phyloP scores from a whole-genome alignment of 2,113 vertebrate species.

The Oncorhynchus clarkii region DNA sequence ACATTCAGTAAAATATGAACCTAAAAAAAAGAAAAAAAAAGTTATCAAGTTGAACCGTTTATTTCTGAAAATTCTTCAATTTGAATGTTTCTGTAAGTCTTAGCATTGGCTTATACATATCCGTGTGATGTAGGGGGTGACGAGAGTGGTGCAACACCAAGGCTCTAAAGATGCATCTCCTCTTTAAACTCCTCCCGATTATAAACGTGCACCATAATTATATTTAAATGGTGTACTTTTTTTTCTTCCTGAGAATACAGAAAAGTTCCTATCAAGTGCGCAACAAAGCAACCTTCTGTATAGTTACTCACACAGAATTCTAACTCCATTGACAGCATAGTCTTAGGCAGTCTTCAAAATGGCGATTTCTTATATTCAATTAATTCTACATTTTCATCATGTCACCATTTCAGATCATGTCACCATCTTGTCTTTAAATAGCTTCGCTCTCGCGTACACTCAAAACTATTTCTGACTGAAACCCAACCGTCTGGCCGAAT shows the following conservation, averaged over 20 bases:
- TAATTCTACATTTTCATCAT: neutral
- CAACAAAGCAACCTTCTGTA: neutral
- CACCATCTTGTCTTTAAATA: slow-evolving; percentile 14
- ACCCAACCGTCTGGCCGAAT: neutral
- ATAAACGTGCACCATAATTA: too few relatives aligned
- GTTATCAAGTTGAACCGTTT: too few relatives aligned
- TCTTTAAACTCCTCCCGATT: neutral
- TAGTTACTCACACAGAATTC: neutral
- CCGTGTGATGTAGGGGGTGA: too few relatives aligned
- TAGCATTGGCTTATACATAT: neutral
- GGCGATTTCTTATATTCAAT: neutral
- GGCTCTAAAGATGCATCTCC: neutral
- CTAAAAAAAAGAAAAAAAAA: too few relatives aligned
- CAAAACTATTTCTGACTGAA: slow-evolving; percentile 6
- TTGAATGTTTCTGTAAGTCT: too few relatives aligned
- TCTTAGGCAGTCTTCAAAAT: neutral
- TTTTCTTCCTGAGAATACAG: too few relatives aligned
- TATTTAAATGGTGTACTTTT: too few relatives aligned
- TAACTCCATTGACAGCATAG: neutral
- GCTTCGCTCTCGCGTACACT: slow-evolving; percentile 5
- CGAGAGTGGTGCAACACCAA: neutral
- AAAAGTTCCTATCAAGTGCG: neutral
- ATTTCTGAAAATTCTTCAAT: too few relatives aligned
- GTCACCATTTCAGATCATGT: slow-evolving; percentile 5
- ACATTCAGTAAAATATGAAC: too few relatives aligned